These are phyloP conservation scores for Tamias sibiricus DNA, from an alignment of 2,113 vertebrate genomes.

Conservation along the genomic window DNA sequence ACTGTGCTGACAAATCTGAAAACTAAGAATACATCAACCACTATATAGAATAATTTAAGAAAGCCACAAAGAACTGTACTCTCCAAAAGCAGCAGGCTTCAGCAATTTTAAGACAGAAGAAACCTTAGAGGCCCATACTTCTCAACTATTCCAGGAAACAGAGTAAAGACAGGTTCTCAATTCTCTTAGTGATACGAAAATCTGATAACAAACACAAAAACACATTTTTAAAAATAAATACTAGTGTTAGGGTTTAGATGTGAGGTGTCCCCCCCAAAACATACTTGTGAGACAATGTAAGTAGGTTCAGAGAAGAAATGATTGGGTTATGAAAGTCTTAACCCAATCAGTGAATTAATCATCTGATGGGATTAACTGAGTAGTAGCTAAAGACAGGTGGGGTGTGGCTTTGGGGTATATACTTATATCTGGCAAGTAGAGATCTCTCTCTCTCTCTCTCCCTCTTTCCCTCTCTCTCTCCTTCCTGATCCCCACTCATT, in stretches of 20 bases:
- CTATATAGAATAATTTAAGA: background rate
- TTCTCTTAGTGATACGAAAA: conserved; percentile 32
- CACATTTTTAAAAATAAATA: conserved; percentile 5
- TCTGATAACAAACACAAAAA: background rate
- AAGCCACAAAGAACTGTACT: background rate
- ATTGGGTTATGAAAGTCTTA: no score
- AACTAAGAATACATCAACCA: conserved; percentile 41
- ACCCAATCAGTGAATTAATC: no score
- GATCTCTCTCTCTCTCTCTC: no score
- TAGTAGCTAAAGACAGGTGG: no score
- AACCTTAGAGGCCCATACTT: background rate
- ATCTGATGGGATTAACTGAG: no score
- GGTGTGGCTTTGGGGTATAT: no score
- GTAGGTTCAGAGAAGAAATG: no score
- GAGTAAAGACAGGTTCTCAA: background rate
- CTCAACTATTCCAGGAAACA: conserved; percentile 10
- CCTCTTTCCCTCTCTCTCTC: no score
- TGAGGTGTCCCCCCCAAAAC: no score
- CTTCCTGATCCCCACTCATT: background rate
- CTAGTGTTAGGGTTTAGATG: background rate
- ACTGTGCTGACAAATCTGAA: conserved; percentile 12
- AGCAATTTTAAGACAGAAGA: background rate
- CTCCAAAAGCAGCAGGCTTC: background rate
- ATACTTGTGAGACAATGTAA: no score
- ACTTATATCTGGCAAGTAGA: no score